These are phyloP conservation scores for Acrobasis repandana DNA, from an alignment of 2,888 invertebrate genomes.

Conservation along the genomic window DNA sequence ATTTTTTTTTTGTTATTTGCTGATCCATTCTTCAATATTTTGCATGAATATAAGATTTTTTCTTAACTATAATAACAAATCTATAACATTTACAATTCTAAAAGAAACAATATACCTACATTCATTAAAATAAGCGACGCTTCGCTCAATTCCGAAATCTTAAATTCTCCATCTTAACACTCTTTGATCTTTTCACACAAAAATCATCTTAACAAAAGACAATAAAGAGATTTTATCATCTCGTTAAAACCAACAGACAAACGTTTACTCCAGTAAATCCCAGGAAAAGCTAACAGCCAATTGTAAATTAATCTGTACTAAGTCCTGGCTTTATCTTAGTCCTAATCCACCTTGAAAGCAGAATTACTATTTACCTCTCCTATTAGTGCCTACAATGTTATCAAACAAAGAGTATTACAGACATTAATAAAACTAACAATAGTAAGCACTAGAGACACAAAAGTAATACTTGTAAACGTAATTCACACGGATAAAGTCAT, in stretches of 20 bases:
- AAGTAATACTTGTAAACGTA: constrained; percentile 1
- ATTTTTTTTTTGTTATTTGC: too few species aligned
- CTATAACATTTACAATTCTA: too few species aligned
- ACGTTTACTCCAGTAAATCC: neutral
- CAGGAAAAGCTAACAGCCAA: constrained; percentile 1
- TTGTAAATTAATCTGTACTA: constrained; percentile 5
- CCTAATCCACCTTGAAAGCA: constrained; percentile 2
- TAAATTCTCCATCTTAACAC: too few species aligned
- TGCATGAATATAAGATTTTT: too few species aligned
- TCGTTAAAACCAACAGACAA: neutral
- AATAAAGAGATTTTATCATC: neutral
- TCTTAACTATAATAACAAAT: too few species aligned
- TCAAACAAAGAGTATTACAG: constrained; percentile 8
- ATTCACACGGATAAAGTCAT: constrained; percentile 29
- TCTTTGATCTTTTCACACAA: too few species aligned
- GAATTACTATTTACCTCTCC: neutral
- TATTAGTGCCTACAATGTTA: constrained; percentile 7
- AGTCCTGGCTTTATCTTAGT: neutral
- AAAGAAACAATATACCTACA: too few species aligned
- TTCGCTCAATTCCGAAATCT: too few species aligned
- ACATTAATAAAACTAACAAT: constrained; percentile 1
- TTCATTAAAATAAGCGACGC: too few species aligned
- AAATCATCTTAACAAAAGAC: too few species aligned
- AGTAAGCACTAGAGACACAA: neutral
- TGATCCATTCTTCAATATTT: too few species aligned